phyloP scores from a whole-genome alignment of 2,113 vertebrate species.

The Lepisosteus oculatus region DNA sequence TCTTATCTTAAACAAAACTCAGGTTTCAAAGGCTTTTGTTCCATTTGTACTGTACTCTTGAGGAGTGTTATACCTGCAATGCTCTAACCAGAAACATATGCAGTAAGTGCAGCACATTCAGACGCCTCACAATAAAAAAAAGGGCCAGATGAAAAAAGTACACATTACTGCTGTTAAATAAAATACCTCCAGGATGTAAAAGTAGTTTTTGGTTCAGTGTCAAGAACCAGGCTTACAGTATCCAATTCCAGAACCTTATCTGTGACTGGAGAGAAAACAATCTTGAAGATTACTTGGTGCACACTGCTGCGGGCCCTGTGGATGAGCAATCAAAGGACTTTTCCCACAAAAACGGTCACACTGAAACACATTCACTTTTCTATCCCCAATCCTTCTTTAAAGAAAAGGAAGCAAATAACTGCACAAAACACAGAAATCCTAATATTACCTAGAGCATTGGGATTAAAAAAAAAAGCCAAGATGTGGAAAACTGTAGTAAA shows the following conservation, averaged over 20 bases:
- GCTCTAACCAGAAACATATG: slow-evolving; percentile 38
- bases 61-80: slow-evolving; percentile 38
- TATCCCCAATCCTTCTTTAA: background rate
- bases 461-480: background rate
- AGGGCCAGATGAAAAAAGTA: slow-evolving; percentile 29
- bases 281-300: slow-evolving; percentile 28
- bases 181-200: slow-evolving; percentile 25
- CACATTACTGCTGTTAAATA: slow-evolving; percentile 26
- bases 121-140: slow-evolving; percentile 38
- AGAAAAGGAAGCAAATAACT: background rate
- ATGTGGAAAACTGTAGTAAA: too few species aligned
- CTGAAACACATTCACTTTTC: slow-evolving; percentile 19
- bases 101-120: slow-evolving; percentile 30
- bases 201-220: slow-evolving; percentile 18
- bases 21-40: slow-evolving; percentile 42
- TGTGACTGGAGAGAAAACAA: slow-evolving; percentile 23
- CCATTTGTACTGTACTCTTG: slow-evolving; percentile 34
- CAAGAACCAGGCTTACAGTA: slow-evolving; percentile 20
- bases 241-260: slow-evolving; percentile 26
- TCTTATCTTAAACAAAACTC: slow-evolving; percentile 17
- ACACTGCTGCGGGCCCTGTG: slow-evolving; percentile 12
- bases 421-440: background rate
- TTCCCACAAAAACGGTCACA: slow-evolving; percentile 4
- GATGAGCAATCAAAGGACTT: slow-evolving; percentile 25
- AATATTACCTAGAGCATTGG: background rate